Evolutionary conservation across 2,888 invertebrate species (phyloP).

Genomic region (Lydus trimaculatus): DNA sequence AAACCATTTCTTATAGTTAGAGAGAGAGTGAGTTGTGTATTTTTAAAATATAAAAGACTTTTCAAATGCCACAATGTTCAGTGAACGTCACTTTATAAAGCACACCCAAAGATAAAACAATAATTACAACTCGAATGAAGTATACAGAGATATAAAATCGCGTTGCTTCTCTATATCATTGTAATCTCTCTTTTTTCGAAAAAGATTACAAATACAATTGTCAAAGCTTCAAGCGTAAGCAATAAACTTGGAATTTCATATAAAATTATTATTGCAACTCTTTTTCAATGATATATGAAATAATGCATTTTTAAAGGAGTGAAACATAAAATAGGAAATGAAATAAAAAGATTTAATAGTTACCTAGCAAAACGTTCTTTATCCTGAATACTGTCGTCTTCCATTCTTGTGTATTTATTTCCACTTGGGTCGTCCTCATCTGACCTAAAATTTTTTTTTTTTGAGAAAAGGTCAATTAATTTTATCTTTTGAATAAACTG

Average conservation of each 20-base stretch:
- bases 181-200: neutral
- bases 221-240: too few species aligned
- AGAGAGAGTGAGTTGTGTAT: conserved; percentile 2
- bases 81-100: conserved; percentile 24
- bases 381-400: conserved; percentile 94
- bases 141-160: neutral
- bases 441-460: conserved; percentile 67
- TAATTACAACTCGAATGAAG: neutral
- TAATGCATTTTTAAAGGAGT: too few species aligned
- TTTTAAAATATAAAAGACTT: conserved; percentile 38
- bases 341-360: conserved; percentile 60
- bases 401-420: conserved; percentile 85
- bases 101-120: conserved; percentile 9
- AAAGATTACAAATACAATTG: too few species aligned
- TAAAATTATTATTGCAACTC: too few species aligned
- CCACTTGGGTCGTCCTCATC: conserved; percentile 89
- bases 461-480: neutral
- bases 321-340: too few species aligned
- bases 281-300: too few species aligned
- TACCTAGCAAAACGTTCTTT: conserved; percentile 97
- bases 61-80: conserved; percentile 36
- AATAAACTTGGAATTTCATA: too few species aligned
- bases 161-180: neutral
- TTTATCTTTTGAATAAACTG: conserved; percentile 13
- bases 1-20: conserved; percentile 7